phyloP scores from a whole-genome alignment of 2,113 vertebrate genomes.

The Cnemophilus loriae region DNA sequence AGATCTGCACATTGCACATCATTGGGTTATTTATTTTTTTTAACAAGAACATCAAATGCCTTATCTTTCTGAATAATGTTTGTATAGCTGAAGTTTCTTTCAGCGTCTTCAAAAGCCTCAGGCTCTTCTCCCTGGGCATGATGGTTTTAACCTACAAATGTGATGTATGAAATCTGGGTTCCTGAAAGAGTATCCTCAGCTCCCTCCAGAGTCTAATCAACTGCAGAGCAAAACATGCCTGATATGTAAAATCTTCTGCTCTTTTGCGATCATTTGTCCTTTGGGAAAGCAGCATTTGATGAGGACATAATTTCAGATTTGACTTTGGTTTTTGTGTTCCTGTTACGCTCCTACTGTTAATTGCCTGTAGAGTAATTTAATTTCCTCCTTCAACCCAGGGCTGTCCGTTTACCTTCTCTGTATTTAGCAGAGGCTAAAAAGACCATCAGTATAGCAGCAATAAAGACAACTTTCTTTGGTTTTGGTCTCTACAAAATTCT shows the following conservation, averaged over 20 bases:
- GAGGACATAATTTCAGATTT: not conserved
- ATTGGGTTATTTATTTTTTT: not conserved
- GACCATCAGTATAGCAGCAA: not conserved
- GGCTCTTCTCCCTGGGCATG: not conserved
- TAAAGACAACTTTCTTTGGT: not conserved
- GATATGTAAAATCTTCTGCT: not conserved
- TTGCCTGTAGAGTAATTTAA: not conserved
- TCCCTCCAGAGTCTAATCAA: not conserved
- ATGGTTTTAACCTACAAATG: not conserved
- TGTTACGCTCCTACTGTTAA: not conserved
- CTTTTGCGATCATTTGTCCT: not conserved
- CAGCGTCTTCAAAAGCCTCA: not conserved
- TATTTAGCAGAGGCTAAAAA: not conserved
- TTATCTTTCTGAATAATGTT: not conserved
- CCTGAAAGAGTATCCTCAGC: not conserved
- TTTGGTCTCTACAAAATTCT: not conserved
- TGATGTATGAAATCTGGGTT: not conserved
- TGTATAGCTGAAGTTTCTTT: not conserved
- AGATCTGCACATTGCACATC: not conserved
- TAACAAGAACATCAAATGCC: not conserved
- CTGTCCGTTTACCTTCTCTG: not conserved
- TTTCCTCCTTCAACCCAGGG: not conserved
- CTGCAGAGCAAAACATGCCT: not conserved
- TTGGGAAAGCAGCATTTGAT: not conserved
- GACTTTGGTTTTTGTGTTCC: not conserved